A percentile compares a stretch with the other conserved stretches of the same genome.
These are phyloP conservation scores for Caenorhabditis auriculariae DNA, from an alignment of 2,888 invertebrate genomes.

Conservation along the genomic window DNA sequence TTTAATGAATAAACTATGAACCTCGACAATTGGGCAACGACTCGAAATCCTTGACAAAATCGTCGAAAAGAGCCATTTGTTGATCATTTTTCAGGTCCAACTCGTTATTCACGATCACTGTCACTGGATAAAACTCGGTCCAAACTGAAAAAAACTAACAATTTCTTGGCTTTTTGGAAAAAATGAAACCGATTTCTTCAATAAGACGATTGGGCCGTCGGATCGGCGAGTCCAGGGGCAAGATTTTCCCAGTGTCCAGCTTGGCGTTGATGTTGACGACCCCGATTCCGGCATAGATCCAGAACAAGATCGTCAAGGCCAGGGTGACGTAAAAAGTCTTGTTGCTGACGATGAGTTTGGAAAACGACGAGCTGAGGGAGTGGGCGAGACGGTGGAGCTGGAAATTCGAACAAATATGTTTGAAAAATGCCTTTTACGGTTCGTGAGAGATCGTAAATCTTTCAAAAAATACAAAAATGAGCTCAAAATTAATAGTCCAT, in stretches of 20 bases:
- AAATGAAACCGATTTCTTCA: slow-evolving; percentile 35
- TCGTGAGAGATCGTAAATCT: no score
- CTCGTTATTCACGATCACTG: slow-evolving; percentile 55
- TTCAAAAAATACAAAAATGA: no score
- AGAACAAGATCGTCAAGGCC: no score
- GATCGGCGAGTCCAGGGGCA: slow-evolving; percentile 55
- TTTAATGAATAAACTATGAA: background rate
- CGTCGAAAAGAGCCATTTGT: slow-evolving; percentile 30
- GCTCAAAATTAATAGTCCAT: no score
- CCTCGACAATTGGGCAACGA: slow-evolving; percentile 46
- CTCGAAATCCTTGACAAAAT: slow-evolving; percentile 55
- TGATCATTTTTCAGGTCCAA: slow-evolving; percentile 40
- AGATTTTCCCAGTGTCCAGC: slow-evolving; percentile 59
- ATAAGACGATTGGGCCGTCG: slow-evolving; percentile 54
- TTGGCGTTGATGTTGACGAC: slow-evolving; percentile 47
- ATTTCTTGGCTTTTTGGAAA: no score
- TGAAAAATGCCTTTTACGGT: no score
- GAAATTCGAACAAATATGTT: no score
- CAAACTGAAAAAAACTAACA: slow-evolving; percentile 35
- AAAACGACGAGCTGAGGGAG: no score
- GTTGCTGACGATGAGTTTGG: slow-evolving; percentile 20
- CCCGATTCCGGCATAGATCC: no score
- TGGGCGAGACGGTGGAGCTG: background rate
- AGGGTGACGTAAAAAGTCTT: no score
- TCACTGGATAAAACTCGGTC: slow-evolving; percentile 62